Percentiles rank a stretch among this genome's conserved stretches.
phyloP scores from a whole-genome alignment of 2,888 invertebrate genomes.

The Drosophila nigricruria region DNA sequence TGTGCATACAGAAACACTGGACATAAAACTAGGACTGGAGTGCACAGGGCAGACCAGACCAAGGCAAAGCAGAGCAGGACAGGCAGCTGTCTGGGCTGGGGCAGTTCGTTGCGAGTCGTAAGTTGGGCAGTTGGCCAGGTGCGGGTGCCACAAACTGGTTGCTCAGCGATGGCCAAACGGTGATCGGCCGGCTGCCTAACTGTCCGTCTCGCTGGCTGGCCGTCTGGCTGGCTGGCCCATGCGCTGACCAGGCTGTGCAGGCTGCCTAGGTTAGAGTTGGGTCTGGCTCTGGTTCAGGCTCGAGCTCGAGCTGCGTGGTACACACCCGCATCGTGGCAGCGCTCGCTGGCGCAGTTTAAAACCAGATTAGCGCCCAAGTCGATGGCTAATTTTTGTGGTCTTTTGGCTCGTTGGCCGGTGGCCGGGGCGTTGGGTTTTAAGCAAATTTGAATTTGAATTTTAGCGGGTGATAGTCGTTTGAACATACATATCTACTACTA shows the following conservation, averaged over 20 bases:
- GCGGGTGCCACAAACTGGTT: constrained; percentile 82
- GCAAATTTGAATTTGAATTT: constrained; percentile 83
- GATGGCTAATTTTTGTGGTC: constrained; percentile 75
- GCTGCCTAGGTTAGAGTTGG: constrained; percentile 40
- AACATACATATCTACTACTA: constrained; percentile 56
- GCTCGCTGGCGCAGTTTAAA: constrained; percentile 70
- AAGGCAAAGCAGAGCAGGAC: constrained; percentile 23
- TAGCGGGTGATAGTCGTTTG: constrained; percentile 79
- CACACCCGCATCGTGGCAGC: constrained; percentile 80
- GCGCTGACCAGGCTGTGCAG: constrained; percentile 25
- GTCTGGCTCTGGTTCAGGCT: constrained; percentile 16
- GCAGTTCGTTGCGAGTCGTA: constrained; percentile 56
- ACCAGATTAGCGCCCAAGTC: constrained; percentile 83
- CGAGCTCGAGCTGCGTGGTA: constrained; percentile 48
- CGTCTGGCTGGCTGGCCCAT: constrained; percentile 21
- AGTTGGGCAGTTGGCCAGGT: constrained; percentile 83
- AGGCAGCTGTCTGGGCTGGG: constrained; percentile 60
- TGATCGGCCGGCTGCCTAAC: constrained; percentile 26
- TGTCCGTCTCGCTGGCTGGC: constrained; percentile 17
- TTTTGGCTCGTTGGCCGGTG: constrained; percentile 27
- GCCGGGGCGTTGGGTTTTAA: constrained; percentile 48
- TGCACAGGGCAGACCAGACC: constrained; percentile 7
- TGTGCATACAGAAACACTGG: constrained; percentile 1
- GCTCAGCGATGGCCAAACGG: constrained; percentile 71
- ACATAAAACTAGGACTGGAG: constrained; percentile 16